Evolutionary conservation across 2,797 vertebrate species (phyloP).

Genomic region (Sebastes steindachneri): DNA sequence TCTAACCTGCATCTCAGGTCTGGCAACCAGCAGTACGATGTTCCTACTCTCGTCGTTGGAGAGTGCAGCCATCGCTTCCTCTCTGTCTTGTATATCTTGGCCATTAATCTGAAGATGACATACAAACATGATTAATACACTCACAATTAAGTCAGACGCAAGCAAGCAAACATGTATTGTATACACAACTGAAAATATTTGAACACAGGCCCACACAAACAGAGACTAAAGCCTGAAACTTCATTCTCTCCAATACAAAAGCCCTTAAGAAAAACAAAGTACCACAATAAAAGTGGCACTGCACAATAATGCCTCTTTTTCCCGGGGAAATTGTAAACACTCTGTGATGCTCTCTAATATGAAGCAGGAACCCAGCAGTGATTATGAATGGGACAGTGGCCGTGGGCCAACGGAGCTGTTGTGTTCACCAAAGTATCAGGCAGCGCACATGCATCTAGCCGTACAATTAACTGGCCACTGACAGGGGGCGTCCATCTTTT

Average conservation of each 20-base stretch:
- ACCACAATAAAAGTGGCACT: conserved; percentile 29
- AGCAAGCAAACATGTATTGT: conserved; percentile 4
- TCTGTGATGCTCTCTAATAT: conserved; percentile 79
- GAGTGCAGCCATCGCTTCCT: conserved; percentile 92
- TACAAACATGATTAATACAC: conserved; percentile 67
- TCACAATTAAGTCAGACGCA: conserved; percentile 34
- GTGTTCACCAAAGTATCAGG: conserved; percentile 89
- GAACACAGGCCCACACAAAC: not conserved
- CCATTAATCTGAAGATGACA: conserved; percentile 91
- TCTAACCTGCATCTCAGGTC: conserved; percentile 93
- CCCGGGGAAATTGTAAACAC: conserved; percentile 82
- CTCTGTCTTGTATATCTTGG: conserved; percentile 92
- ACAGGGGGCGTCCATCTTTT: conserved; percentile 97
- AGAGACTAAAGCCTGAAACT: not conserved
- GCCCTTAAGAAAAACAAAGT: conserved; percentile 34
- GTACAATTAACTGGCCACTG: conserved; percentile 95
- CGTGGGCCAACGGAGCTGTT: conserved; percentile 82
- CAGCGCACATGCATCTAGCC: conserved; percentile 92
- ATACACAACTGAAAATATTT: not conserved
- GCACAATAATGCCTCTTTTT: conserved; percentile 61
- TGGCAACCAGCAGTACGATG: conserved; percentile 90
- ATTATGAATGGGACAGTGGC: conserved; percentile 87
- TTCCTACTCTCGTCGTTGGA: conserved; percentile 90
- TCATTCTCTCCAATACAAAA: conserved; percentile 18
- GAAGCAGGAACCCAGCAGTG: conserved; percentile 79